Percentiles rank a stretch among this genome's conserved stretches.
These are phyloP conservation scores for Habroteleia sp. DNA, from an alignment of 2,888 invertebrate species.

Conservation along the genomic window DNA sequence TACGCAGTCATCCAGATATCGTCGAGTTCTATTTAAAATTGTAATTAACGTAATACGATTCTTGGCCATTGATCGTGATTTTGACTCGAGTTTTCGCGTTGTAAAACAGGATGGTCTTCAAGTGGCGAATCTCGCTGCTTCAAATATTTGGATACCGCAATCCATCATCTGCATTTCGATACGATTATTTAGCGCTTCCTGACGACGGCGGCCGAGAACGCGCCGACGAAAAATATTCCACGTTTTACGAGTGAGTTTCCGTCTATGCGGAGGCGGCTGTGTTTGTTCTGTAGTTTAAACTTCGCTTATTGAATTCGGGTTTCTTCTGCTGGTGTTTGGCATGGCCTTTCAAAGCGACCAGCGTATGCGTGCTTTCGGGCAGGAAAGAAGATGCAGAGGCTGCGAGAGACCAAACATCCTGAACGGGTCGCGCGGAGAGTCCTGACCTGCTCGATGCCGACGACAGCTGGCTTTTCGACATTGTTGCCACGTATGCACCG, in stretches of 20 bases:
- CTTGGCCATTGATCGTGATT: not conserved
- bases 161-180: constrained; percentile 13
- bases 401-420: constrained; percentile 57
- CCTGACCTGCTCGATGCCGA: constrained; percentile 62
- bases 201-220: constrained; percentile 8
- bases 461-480: constrained; percentile 62
- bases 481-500: constrained; percentile 56
- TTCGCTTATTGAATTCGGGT: constrained; percentile 53
- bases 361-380: constrained; percentile 27
- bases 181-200: constrained; percentile 26
- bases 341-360: constrained; percentile 40
- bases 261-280: constrained; percentile 55
- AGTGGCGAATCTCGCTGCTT: not conserved
- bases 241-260: constrained; percentile 49
- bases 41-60: not conserved
- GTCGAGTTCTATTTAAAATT: too few species aligned
- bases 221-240: constrained; percentile 31
- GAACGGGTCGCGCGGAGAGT: constrained; percentile 45
- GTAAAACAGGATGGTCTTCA: too few species aligned
- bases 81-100: too few species aligned
- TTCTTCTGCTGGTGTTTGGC: constrained; percentile 40
- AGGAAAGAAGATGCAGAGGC: constrained; percentile 42
- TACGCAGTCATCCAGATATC: too few species aligned
- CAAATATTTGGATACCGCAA: constrained; percentile 16
- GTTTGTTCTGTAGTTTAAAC: constrained; percentile 53